A percentile compares a stretch with the other conserved stretches of the same genome.
Evolutionary conservation across 2,888 invertebrate species (phyloP).

Genomic region (Oxycera nigricornis): DNA sequence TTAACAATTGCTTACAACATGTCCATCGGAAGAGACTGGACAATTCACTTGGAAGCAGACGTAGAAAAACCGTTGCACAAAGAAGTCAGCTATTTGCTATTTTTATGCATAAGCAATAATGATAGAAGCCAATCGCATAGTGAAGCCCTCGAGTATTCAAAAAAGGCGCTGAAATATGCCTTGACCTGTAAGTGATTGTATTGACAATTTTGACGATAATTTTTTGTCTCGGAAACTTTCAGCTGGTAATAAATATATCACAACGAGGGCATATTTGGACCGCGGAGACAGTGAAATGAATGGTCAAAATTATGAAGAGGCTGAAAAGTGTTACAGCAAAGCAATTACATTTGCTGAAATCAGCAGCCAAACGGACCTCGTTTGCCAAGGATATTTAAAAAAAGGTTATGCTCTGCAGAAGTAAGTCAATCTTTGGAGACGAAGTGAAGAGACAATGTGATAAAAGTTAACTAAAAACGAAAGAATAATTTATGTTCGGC

Average conservation of each 20-base stretch:
- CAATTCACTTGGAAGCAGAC: not conserved
- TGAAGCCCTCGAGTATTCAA: conserved; percentile 8
- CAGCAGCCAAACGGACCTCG: conserved; percentile 10
- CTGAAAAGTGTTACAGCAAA: conserved; percentile 15
- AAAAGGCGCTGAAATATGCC: conserved; percentile 36
- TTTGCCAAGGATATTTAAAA: conserved; percentile 31
- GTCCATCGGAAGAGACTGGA: conserved; percentile 23
- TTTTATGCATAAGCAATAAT: not conserved
- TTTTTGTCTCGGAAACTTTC: not conserved
- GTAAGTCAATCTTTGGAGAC: too few relatives aligned
- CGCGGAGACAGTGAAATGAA: conserved; percentile 23
- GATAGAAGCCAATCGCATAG: not conserved
- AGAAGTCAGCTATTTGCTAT: conserved; percentile 22
- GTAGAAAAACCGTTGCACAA: not conserved
- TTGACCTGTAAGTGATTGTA: conserved; percentile 32
- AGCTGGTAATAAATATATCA: conserved; percentile 31
- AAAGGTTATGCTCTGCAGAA: conserved; percentile 17
- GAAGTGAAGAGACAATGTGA: too few relatives aligned
- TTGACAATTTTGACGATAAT: not conserved
- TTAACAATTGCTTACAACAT: conserved; percentile 4
- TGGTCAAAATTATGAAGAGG: conserved; percentile 31
- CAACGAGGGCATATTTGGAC: conserved; percentile 33
- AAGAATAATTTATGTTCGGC: too few relatives aligned
- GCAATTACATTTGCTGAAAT: conserved; percentile 18
- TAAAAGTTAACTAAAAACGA: too few relatives aligned